A percentile compares a stretch with the other conserved stretches of the same genome.
These are phyloP conservation scores for Cactoblastis cactorum DNA, from an alignment of 2,888 invertebrate genomes.

Conservation along the genomic window DNA sequence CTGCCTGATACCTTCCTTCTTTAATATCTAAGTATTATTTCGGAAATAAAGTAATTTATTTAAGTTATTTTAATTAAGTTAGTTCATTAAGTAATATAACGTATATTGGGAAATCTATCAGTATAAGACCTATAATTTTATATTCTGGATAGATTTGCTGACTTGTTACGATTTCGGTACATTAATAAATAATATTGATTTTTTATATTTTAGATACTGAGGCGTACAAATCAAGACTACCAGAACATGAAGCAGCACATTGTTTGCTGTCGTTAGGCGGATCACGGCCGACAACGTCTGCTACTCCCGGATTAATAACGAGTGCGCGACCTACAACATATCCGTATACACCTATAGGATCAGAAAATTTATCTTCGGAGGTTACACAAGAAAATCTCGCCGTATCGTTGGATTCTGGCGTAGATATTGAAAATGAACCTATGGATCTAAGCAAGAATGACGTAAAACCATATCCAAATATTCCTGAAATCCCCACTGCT, in stretches of 20 bases:
- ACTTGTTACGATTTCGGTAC: neutral
- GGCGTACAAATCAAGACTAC: constrained; percentile 83
- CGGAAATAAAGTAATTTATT: too few species aligned
- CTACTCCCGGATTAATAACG: constrained; percentile 78
- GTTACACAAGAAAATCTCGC: constrained; percentile 48
- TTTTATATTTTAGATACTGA: constrained; percentile 75
- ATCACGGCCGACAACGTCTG: constrained; percentile 70
- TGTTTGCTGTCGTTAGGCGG: constrained; percentile 87
- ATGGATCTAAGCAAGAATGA: constrained; percentile 73
- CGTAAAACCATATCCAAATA: constrained; percentile 45
- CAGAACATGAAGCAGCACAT: constrained; percentile 92
- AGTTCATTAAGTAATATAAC: too few species aligned
- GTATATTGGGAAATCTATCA: too few species aligned
- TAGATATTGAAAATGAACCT: constrained; percentile 74
- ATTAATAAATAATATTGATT: neutral
- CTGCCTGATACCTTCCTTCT: too few species aligned
- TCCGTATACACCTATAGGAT: constrained; percentile 78
- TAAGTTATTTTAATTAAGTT: too few species aligned
- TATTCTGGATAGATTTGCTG: neutral
- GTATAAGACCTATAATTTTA: too few species aligned
- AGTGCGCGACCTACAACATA: constrained; percentile 83
- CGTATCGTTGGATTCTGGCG: constrained; percentile 44
- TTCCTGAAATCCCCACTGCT: constrained; percentile 80
- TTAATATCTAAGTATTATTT: too few species aligned
- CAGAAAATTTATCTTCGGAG: constrained; percentile 45